Evolutionary conservation across 2,797 vertebrate genomes (phyloP).

Genomic region (Margarornis squamiger): DNA sequence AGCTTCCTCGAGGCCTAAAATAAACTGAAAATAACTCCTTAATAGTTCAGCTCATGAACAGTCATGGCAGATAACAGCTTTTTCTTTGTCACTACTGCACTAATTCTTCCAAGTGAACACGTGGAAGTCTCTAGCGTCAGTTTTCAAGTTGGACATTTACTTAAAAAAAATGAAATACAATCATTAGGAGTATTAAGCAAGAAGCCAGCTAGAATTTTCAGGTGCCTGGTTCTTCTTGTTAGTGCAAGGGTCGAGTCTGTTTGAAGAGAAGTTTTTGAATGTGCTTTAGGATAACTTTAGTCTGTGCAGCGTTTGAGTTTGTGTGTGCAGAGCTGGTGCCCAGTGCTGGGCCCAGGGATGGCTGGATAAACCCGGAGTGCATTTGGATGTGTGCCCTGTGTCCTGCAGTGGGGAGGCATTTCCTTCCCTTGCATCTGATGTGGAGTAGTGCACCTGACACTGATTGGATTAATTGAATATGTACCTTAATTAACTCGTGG

Average conservation of each 20-base stretch:
- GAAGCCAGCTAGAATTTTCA: not conserved
- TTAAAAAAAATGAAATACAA: not conserved
- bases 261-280: not conserved
- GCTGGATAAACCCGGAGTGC: not conserved
- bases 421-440: not conserved
- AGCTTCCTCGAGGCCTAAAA: not conserved
- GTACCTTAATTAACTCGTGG: slow-evolving; percentile 44
- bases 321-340: not conserved
- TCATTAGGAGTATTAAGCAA: not conserved
- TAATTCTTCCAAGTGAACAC: not conserved
- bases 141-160: not conserved
- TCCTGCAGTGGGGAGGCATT: not conserved
- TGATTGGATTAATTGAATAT: slow-evolving; percentile 31
- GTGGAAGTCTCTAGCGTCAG: not conserved
- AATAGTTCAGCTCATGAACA: not conserved
- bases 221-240: not conserved
- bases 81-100: not conserved
- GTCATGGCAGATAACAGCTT: not conserved
- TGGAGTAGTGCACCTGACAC: not conserved
- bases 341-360: not conserved
- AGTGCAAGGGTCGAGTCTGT: not conserved
- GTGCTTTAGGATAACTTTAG: not conserved
- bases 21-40: not conserved
- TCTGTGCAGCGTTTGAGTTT: not conserved
- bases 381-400: not conserved